Evolutionary conservation across 2,797 vertebrate genomes (phyloP), one percentile per base, ranked within the genome.

Genomic region (Emydoidea blandingii): DNA sequence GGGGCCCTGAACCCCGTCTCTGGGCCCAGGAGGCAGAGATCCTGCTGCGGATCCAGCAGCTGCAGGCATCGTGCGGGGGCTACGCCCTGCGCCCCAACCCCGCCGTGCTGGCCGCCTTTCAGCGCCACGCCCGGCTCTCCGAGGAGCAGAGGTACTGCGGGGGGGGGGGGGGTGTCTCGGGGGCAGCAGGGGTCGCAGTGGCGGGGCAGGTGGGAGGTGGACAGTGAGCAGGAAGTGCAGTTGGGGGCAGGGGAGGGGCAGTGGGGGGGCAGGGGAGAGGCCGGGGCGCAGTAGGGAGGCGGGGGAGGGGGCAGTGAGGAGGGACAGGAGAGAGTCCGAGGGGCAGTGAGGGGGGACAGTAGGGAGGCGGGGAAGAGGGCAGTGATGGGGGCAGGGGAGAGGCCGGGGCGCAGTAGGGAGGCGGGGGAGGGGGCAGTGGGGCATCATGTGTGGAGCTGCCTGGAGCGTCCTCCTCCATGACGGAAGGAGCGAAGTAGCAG

Each of bases 71-170:
- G 37, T 99, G 99, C 92, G 97, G 90, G 50, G 98, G 96, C 85
- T 98, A 98, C 95, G 94, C 72, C 88, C 97, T 99, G 90, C 97
- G 97, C 15, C 96, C 97, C 29, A 97, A 95, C 82, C 97, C 97
- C 3, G 93, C 97, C 12, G 91, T 99, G 65, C 94, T 97, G 15
- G 96, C 97, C 4, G 98, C 98, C 97, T 98, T 99, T 81, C 98
- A 93, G 27, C 97, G 95, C 47, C 97, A 98, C 88, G 96, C 87
- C 81, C 98, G 98, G 92, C 98, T 99, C 85, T 98, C 97, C 0
- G 99, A 99, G 95, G 99, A 99, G 91, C 98, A 99, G 97, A 99
- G 99, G 99, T 99, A 94, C 97, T 94, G 6, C 7, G n/a, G n/a
- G n/a, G 49, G 27, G 52, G 9, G 29, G 16, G 19, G 12, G 37